Base-by-base conservation (phyloP, 2,888 invertebrate species). In the Brenthis daphne region DNA sequence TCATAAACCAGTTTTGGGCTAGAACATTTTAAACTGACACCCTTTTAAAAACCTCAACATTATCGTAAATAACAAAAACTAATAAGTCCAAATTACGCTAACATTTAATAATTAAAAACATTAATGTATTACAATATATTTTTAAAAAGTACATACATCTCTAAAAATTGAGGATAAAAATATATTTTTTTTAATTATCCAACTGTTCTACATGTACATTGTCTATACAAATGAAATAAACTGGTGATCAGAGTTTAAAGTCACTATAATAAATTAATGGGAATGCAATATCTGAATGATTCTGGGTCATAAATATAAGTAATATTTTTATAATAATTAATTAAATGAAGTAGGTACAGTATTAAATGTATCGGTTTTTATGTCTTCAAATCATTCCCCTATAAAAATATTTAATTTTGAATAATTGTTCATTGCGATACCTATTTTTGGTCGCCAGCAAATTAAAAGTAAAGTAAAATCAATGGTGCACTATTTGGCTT, bases 401-500 rank as follows among this genome's bases (percentile, higher is more conserved):
- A 48, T 57, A 48, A 8, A 58, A 58, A 48, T 48, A 60, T n/a
- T 29, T 24, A 47, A 57, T 14, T 47, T 47, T 57, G 20, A 57
- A 43, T 20, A 47, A 43, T 58, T 50, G 29, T n/a, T 14, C 24
- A 24, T 29, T n/a, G 3, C 2, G 3, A 20, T 14, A 11, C 14
- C 6, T 58, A 14, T 47, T 29, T 60, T 60, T 60, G 58, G 58
- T 60, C n/a, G 58, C 58, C 58, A 60, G 48, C 58, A 48, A 29
- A 29, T 8, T 48, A 48, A 50, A 60, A 43, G 11, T 29, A 14
- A 58, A 65, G 60, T 64, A 69, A 75, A 75, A 77, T 77, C 76
- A 75, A 76, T 75, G 76, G 76, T 77, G 68, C 74, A 48, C 71
- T 77, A 75, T 76, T 79, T 77, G 76, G 77, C 69, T 57, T 70